phyloP scores from a whole-genome alignment of 2,113 vertebrate species.

The Globicephala melas region DNA sequence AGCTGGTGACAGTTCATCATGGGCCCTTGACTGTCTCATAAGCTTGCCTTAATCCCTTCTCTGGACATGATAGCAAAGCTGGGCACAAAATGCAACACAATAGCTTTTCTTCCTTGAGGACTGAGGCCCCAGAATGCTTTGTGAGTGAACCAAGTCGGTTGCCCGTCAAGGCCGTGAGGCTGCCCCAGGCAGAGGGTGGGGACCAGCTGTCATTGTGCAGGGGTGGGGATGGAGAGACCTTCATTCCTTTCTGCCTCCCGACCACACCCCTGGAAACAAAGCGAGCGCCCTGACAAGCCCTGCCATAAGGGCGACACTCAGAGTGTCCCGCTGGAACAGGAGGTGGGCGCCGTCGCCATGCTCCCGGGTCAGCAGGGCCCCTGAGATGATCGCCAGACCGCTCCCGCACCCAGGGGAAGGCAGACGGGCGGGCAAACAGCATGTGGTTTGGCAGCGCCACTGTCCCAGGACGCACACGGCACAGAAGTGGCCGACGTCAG shows the following conservation, averaged over 20 bases:
- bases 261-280: not conserved
- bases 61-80: not conserved
- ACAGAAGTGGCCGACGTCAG: accelerated
- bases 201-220: not conserved
- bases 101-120: not conserved
- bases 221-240: no score
- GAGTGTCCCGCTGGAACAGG: not conserved
- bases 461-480: not conserved
- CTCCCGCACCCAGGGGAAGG: no score
- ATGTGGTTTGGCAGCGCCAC: accelerated
- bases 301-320: not conserved
- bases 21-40: not conserved
- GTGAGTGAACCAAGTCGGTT: accelerated
- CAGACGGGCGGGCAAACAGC: not conserved
- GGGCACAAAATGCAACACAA: not conserved
- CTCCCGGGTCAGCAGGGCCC: accelerated
- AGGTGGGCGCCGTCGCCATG: accelerated
- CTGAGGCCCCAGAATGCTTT: constrained; percentile 26
- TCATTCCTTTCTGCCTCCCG: not conserved
- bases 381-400: accelerated
- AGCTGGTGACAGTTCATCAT: accelerated
- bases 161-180: not conserved
- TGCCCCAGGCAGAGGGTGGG: not conserved
- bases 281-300: not conserved
- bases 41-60: not conserved